Conservation (phyloP, 2,888 invertebrate species). For the Caenorhabditis becei region DNA sequence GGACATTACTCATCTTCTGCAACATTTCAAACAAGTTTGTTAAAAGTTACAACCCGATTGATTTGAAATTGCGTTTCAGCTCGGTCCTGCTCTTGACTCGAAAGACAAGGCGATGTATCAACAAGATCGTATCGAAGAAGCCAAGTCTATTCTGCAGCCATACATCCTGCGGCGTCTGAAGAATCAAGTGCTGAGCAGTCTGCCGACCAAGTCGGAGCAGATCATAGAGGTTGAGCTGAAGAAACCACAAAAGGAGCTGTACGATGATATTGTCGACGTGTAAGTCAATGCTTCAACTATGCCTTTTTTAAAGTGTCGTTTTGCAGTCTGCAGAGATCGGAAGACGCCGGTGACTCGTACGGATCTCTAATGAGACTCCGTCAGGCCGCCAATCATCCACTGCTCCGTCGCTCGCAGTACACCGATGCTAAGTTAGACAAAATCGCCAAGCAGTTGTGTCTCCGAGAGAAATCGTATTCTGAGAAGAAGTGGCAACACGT, state of each 20-base stretch:
- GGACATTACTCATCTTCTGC: constrained; percentile 73
- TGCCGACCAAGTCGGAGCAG: constrained; percentile 90
- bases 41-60: neutral
- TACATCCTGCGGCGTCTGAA: constrained; percentile 93
- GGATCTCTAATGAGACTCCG: constrained; percentile 91
- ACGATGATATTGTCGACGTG: constrained; percentile 82
- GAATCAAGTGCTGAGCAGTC: constrained; percentile 84
- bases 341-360: constrained; percentile 57
- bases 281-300: constrained; percentile 17
- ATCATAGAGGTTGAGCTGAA: constrained; percentile 87
- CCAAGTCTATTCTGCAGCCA: constrained; percentile 96
- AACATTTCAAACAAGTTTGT: constrained; percentile 72
- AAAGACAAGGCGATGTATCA: constrained; percentile 89
- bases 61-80: constrained; percentile 5
- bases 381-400: constrained; percentile 94
- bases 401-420: constrained; percentile 88
- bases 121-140: constrained; percentile 91
- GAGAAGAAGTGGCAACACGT: constrained; percentile 84
- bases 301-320: no score
- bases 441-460: constrained; percentile 85
- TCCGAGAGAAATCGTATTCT: constrained; percentile 78
- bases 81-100: constrained; percentile 67
- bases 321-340: constrained; percentile 37
- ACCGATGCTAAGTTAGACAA: constrained; percentile 85
- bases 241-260: constrained; percentile 87